phyloP scores from a whole-genome alignment of 2,113 vertebrate species.

The Empidonax traillii region DNA sequence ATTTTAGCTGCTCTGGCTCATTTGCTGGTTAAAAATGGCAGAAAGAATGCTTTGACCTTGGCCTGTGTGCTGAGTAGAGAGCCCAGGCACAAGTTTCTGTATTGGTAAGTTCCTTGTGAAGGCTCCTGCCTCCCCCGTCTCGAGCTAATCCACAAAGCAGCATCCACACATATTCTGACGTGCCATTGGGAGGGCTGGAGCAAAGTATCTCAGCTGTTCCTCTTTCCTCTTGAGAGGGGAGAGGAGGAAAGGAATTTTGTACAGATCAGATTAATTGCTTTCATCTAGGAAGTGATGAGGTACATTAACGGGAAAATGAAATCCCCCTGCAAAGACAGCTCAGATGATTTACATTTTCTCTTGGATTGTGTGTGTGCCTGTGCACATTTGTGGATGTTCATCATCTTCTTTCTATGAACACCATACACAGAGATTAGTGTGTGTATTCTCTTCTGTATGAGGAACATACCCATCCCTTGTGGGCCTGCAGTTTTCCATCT shows the following conservation, averaged over 20 bases:
- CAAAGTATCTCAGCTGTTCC: fast-evolving
- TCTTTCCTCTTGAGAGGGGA: neutral
- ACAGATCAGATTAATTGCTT: neutral
- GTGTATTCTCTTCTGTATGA: neutral
- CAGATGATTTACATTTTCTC: neutral
- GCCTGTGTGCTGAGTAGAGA: slow-evolving; percentile 32
- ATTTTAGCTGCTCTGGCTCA: slow-evolving; percentile 17
- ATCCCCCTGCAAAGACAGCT: too few relatives aligned
- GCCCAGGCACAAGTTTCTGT: neutral
- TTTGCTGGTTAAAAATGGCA: slow-evolving; percentile 23
- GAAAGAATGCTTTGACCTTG: slow-evolving; percentile 66
- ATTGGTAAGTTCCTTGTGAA: slow-evolving; percentile 30
- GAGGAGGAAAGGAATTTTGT: neutral
- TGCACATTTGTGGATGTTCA: neutral
- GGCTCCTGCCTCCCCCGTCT: neutral
- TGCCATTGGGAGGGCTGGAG: neutral
- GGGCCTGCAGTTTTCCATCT: neutral
- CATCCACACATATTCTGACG: fast-evolving
- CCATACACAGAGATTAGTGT: fast-evolving
- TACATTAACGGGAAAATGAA: neutral
- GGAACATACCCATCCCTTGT: neutral
- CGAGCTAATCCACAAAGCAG: neutral
- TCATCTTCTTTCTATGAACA: fast-evolving
- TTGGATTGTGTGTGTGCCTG: neutral
- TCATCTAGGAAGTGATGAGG: neutral